These are phyloP conservation scores for Cantharis nigra DNA, from an alignment of 2,888 invertebrate genomes.

Conservation along the genomic window DNA sequence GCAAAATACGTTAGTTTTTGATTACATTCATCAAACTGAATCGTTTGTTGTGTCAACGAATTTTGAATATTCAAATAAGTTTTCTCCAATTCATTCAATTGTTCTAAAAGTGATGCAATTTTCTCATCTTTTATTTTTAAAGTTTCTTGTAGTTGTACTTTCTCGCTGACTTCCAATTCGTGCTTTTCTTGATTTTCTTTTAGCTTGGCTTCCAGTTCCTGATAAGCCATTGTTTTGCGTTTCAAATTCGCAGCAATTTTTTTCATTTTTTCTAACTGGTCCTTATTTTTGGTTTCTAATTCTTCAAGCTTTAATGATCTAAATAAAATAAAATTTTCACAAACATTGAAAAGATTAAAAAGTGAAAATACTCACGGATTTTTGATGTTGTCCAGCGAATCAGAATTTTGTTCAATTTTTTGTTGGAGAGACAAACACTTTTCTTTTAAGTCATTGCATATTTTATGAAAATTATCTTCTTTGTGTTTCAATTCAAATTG, in stretches of 20 bases:
- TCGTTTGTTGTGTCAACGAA: constrained; percentile 47
- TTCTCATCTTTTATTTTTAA: constrained; percentile 32
- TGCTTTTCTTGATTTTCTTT: constrained; percentile 46
- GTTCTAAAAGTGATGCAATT: constrained; percentile 40
- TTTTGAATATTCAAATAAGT: constrained; percentile 46
- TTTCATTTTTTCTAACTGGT: constrained; percentile 76
- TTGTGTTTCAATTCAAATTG: constrained; percentile 55
- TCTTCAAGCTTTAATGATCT: constrained; percentile 48
- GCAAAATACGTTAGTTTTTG: constrained; percentile 40
- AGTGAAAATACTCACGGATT: constrained; percentile 39
- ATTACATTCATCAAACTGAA: constrained; percentile 43
- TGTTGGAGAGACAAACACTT: constrained; percentile 50
- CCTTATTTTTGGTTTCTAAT: constrained; percentile 67
- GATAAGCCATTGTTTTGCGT: constrained; percentile 69
- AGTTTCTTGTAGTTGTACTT: constrained; percentile 36
- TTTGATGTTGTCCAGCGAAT: constrained; percentile 47
- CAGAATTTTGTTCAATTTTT: constrained; percentile 48
- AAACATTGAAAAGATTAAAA: not conserved
- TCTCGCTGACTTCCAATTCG: constrained; percentile 45
- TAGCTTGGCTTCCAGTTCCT: constrained; percentile 66
- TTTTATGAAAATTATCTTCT: constrained; percentile 50
- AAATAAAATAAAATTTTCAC: not conserved
- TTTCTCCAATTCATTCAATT: constrained; percentile 53
- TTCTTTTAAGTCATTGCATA: constrained; percentile 51
- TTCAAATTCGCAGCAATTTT: constrained; percentile 78